Evolutionary conservation across 2,113 vertebrate species (phyloP).

Genomic region (Typhlomys cinereus): DNA sequence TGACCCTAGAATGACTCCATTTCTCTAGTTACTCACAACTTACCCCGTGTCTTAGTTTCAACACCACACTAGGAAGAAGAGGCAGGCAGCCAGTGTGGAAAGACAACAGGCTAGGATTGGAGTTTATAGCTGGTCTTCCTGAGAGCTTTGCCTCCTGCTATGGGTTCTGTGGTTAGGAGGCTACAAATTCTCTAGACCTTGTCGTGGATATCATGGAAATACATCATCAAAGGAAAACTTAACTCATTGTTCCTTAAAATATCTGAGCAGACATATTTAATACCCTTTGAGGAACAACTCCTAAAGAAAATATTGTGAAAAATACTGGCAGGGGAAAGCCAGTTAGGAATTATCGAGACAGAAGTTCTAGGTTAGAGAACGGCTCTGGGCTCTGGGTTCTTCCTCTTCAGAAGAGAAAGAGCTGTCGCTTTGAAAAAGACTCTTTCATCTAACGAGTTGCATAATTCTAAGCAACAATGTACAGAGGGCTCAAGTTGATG

Average conservation of each 20-base stretch:
- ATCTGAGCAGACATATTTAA: neutral
- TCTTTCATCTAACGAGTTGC: neutral
- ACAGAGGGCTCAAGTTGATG: neutral
- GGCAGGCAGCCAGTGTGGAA: neutral
- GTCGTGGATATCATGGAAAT: too few relatives aligned
- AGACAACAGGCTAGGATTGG: neutral
- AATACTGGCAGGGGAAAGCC: neutral
- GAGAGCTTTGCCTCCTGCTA: neutral
- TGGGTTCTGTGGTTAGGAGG: neutral
- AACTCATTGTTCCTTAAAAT: neutral
- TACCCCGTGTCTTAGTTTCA: neutral
- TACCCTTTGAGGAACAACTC: neutral
- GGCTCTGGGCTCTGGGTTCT: neutral
- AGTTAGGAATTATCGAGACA: neutral
- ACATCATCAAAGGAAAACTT: neutral
- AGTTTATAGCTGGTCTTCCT: neutral
- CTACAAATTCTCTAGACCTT: neutral
- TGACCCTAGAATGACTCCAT: neutral
- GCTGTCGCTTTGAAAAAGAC: neutral
- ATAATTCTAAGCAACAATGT: slow-evolving; percentile 23
- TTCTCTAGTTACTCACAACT: neutral
- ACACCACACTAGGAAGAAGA: neutral
- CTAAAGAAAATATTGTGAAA: neutral
- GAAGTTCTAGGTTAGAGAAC: neutral
- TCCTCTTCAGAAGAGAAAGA: slow-evolving; percentile 11